Evolutionary conservation across 2,888 invertebrate species (phyloP), one percentile per base, ranked within the genome.

Genomic region (Cantharis rustica): DNA sequence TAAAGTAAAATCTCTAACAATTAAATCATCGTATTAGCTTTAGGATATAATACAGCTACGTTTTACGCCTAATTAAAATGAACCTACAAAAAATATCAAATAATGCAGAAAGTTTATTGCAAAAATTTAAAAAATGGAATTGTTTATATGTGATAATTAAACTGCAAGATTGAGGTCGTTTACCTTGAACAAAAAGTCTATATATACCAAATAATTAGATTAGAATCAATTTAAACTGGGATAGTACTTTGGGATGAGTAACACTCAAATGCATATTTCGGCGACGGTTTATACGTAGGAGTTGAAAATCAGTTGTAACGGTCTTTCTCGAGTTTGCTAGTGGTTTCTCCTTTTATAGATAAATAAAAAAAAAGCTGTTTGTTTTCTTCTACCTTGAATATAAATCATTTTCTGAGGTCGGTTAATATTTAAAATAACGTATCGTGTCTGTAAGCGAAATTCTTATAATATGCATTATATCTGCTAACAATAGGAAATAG

Each of bases 261-360:
- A 66, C 23, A 66, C 61, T 31, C 23, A 69, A 16, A 61, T 64
- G 66, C 63, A 77, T 75, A 72, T 66, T 72, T 72, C 20, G 74
- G 69, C 27, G 79, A 76, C 80, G 76, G 80, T 80, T 80, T 78
- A 76, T 73, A 76, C 61, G 80, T 80, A 75, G 80, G 80, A 47
- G 77, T 77, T 16, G 71, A 73, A 75, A 75, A 68, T 73, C 76
- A 71, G 78, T 79, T 79, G 69, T 70, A 77, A 75, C 78, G 74
- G 71, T 76, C 64, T 71, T 74, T 73, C 73, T 66, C 61, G 61
- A 71, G 10, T 27, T 61, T 75, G 47, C 69, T 70, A 74, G 78
- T 73, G 20, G 80, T 80, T 78, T 79, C 78, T 23, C 80, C 80
- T 74, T 80, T 78, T 80, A 79, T 20, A 78, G 79, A 75, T 72